Conservation (phyloP, 2,797 vertebrate species). For the Coreius guichenoti region DNA sequence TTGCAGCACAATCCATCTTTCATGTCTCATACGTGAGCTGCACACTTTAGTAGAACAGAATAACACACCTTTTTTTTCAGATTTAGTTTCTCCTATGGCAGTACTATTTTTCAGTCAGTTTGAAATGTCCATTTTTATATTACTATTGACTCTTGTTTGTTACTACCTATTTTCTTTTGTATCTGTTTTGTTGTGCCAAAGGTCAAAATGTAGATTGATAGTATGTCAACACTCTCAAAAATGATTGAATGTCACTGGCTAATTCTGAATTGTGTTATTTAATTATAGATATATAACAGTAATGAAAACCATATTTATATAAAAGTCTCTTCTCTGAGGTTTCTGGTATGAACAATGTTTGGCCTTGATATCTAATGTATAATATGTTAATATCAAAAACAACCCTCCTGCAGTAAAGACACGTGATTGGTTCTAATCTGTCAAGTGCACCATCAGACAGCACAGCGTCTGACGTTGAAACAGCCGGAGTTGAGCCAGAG, state of each 20-base stretch:
- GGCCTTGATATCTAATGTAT: slow-evolving; percentile 1
- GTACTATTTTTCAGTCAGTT: slow-evolving; percentile 16
- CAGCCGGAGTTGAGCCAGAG: slow-evolving; percentile 42
- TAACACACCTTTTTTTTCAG: not conserved
- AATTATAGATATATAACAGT: not conserved
- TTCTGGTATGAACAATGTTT: not conserved
- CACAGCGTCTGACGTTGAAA: slow-evolving; percentile 48
- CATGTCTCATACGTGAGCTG: slow-evolving; percentile 20
- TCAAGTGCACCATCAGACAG: slow-evolving; percentile 42
- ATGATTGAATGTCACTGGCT: not conserved
- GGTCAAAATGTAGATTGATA: slow-evolving; percentile 12
- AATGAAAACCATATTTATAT: slow-evolving; percentile 1
- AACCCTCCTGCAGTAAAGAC: slow-evolving; percentile 8
- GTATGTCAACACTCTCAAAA: not conserved
- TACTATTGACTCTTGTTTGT: slow-evolving; percentile 2
- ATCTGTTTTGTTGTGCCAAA: slow-evolving; percentile 18
- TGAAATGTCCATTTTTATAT: slow-evolving; percentile 17
- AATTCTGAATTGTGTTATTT: not conserved
- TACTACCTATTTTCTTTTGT: not conserved
- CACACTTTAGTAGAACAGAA: not conserved
- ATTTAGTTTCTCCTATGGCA: not conserved
- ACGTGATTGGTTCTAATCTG: slow-evolving; percentile 18
- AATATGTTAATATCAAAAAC: slow-evolving; percentile 12
- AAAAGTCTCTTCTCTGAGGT: not conserved
- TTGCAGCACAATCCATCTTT: slow-evolving; percentile 3